Evolutionary conservation across 2,113 vertebrate genomes (phyloP), one percentile per base, ranked within the genome.

Genomic region (Tragelaphus strepsiceros): DNA sequence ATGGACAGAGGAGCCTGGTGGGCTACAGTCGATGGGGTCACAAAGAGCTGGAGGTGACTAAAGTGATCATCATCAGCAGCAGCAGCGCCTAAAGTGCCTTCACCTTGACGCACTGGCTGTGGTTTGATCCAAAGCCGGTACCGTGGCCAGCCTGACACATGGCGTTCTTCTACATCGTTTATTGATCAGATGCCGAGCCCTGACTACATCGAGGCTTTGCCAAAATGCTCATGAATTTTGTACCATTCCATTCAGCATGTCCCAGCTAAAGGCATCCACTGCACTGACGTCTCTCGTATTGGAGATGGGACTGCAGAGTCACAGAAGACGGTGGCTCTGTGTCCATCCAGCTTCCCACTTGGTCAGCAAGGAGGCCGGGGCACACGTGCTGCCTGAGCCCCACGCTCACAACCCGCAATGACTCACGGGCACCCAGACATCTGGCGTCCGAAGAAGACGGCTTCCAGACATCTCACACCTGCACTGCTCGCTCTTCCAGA

Each of bases 221-320:
- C 83, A 21, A 19, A 59, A 51, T 7, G 4, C 39, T 51, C 53
- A 7, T 30, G 12, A 30, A 4, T 74, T 59, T 24, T 16, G n/a
- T 6, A 7, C 49, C 19, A 11, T 15, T 4, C n/a, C 82, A 4
- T 7, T 62, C 4, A 4, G 62, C 4, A 8, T 58, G 13, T n/a
- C 28, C 19, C 32, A 10, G 14, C 15, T 26, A 26, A 39, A 14
- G 39, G 46, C 43, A 11, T 2, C 12, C 5, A 7, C 32, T 8
- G 7, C 8, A 1, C 1, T 1, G 16, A 7, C 0, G 1, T 62
- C 12, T 22, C 35, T 19, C 13, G 0, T 7, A 0, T 14, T 28
- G 7, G 8, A 1, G 15, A n/a, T 0, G 2, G 30, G 54, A 28
- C 14, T 11, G 0, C 4, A 2, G 35, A 19, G 3, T 7, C 83